Conservation (phyloP, 1,140 invertebrate genomes). For the Bombus superbus region DNA sequence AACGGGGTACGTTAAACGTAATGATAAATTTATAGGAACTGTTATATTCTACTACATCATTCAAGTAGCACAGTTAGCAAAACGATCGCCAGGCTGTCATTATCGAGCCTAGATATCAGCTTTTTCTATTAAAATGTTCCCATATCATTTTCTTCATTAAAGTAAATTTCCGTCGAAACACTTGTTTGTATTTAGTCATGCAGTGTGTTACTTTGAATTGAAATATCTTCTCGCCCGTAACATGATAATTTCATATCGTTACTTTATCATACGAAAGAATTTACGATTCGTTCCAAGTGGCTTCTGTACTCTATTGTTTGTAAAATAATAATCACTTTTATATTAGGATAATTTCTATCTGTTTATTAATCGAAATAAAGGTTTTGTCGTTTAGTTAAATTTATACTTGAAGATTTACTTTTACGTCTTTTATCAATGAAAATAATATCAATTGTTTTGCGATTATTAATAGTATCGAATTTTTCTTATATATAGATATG, state of each 20-base stretch:
- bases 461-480: not conserved
- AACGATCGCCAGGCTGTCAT: not conserved
- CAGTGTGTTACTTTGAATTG: not conserved
- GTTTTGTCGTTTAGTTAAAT: not conserved
- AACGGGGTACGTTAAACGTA: constrained; percentile 84
- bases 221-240: not conserved
- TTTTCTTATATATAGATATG: constrained; percentile 78
- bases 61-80: not conserved
- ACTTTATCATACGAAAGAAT: not conserved
- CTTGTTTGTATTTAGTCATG: not conserved
- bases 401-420: not conserved
- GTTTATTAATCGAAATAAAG: not conserved
- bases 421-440: not conserved
- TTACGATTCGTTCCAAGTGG: not conserved
- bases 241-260: not conserved
- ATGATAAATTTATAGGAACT: not conserved
- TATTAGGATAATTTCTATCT: not conserved
- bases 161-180: not conserved
- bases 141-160: not conserved
- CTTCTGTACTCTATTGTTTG: not conserved
- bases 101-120: not conserved
- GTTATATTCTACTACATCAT: not conserved
- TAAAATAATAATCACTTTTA: not conserved
- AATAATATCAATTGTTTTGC: not conserved
- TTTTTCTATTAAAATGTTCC: not conserved